Evolutionary conservation across 2,888 invertebrate species (phyloP), one percentile per base, ranked within the genome.

Genomic region (Polia nebulosa): DNA sequence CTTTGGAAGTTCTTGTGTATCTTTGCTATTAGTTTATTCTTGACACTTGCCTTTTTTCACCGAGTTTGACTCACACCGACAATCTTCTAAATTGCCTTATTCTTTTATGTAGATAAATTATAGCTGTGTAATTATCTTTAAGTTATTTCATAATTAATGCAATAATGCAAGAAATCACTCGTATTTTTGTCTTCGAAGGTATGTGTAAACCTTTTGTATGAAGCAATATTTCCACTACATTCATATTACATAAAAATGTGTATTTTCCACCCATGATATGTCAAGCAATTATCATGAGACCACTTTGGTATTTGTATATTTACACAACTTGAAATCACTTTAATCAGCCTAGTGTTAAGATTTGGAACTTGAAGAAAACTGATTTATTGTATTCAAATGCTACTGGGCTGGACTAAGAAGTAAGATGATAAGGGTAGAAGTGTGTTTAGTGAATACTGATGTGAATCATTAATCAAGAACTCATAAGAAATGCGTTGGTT

Each of bases 171-270:
- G n/a, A n/a, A n/a, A n/a, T n/a, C n/a, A n/a, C n/a, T n/a, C n/a
- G n/a, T n/a, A n/a, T n/a, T n/a, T n/a, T n/a, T n/a, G n/a, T n/a
- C n/a, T n/a, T n/a, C n/a, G n/a, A n/a, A n/a, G n/a, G n/a, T n/a
- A n/a, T n/a, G n/a, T n/a, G n/a, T n/a, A n/a, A n/a, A n/a, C n/a
- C n/a, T n/a, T n/a, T n/a, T n/a, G n/a, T n/a, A n/a, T 32, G 4
- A 27, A 6, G 59, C 45, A 27, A 63, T 62, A 45, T 61, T 60
- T 27, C 62, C 62, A 45, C 17, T 45, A 20, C 27, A 36, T 64
- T 3, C 25, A 32, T 51, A 17, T 25, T 39, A 20, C 25, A 32
- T 25, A 32, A 67, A 52, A 34, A 22, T 49, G n/a, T 13, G n/a
- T 51, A 32, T 66, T 66, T 25, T 32, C 1, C 27, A 20, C 17